Evolutionary conservation across 2,888 invertebrate species (phyloP).

Genomic region (Homarus gammarus): DNA sequence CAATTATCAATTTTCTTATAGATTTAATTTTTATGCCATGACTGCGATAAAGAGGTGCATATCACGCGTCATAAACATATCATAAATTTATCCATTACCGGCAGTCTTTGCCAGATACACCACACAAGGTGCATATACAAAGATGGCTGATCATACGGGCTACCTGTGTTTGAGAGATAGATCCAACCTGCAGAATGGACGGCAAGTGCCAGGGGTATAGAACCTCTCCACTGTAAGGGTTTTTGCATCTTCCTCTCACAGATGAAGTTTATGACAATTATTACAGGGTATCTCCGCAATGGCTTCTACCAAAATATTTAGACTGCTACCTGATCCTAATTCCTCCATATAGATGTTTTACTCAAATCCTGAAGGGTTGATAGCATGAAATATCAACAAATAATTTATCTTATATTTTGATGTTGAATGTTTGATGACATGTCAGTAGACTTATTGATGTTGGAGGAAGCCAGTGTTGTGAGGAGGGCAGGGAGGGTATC

Average conservation of each 20-base stretch:
- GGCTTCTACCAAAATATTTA: background rate
- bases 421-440: constrained; percentile 10
- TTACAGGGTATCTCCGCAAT: background rate
- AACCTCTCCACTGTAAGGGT: no score
- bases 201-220: no score
- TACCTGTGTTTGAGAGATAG: no score
- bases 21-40: no score
- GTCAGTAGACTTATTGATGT: constrained; percentile 1
- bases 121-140: no score
- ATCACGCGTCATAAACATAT: background rate
- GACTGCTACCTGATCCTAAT: background rate
- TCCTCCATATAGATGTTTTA: background rate
- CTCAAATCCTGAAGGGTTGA: background rate
- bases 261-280: background rate
- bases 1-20: no score
- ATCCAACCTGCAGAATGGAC: no score
- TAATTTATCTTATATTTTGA: background rate
- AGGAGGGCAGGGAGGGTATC: background rate
- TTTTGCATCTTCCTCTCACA: no score
- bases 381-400: background rate
- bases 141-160: no score
- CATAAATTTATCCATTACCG: background rate
- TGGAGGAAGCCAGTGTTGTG: constrained; percentile 1
- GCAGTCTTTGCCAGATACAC: no score
- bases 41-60: background rate